Percentiles rank a stretch among this genome's conserved stretches.
Evolutionary conservation across 1,140 invertebrate species (phyloP).

Genomic region (Magallana angulata): DNA sequence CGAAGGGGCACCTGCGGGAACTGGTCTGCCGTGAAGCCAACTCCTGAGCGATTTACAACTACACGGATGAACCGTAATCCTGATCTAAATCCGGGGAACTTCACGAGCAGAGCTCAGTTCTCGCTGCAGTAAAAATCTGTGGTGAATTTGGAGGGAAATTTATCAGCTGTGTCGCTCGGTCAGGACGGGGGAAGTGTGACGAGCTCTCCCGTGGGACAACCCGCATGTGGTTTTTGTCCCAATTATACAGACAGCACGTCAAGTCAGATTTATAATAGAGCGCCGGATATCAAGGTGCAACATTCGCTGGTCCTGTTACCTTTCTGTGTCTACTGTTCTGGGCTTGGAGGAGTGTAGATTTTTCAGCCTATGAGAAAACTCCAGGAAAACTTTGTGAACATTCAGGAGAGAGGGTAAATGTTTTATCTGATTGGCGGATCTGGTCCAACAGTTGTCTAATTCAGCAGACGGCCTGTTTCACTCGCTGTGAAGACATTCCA

Average conservation of each 20-base stretch:
- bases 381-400: neutral
- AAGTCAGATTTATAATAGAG: conserved; percentile 28
- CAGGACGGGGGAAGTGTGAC: neutral
- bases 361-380: neutral
- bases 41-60: neutral
- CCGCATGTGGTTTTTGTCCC: conserved; percentile 36
- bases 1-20: conserved; percentile 30
- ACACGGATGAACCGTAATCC: conserved; percentile 22
- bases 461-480: neutral
- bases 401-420: neutral
- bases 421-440: neutral
- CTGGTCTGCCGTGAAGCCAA: conserved; percentile 11
- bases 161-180: neutral
- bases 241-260: conserved; percentile 37
- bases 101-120: neutral
- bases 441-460: conserved; percentile 12
- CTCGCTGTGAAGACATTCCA: conserved; percentile 18
- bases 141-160: conserved; percentile 8
- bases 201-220: conserved; percentile 16
- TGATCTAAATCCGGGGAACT: neutral
- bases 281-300: conserved; percentile 26
- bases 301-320: neutral
- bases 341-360: neutral
- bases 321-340: neutral
- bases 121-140: neutral